Conservation (phyloP, 2,797 vertebrate genomes). For the Prionace glauca region DNA sequence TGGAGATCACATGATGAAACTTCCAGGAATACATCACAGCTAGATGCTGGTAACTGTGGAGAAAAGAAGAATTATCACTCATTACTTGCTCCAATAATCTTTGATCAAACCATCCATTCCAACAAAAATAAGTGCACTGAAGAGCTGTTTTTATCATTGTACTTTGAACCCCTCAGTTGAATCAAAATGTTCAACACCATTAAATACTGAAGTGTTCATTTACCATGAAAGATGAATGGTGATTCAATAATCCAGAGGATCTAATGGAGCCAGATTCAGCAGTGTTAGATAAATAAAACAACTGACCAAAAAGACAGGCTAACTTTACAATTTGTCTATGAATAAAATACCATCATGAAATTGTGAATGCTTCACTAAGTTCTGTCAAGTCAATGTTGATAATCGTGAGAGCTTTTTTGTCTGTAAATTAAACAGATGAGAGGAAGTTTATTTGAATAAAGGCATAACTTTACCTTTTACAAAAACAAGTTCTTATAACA, state of each 20-base stretch:
- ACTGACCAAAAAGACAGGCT: not conserved
- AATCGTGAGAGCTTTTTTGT: slow-evolving; percentile 17
- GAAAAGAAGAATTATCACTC: not conserved
- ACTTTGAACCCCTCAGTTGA: not conserved
- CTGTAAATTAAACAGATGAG: not conserved
- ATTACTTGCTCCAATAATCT: slow-evolving; percentile 15
- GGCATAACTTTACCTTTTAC: not conserved
- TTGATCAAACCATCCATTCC: not conserved
- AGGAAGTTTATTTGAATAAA: not conserved
- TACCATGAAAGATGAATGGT: slow-evolving; percentile 22
- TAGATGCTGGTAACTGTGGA: not conserved
- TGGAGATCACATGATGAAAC: not conserved
- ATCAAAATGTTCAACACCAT: slow-evolving; percentile 11
- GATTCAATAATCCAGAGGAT: slow-evolving; percentile 26
- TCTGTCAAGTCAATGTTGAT: slow-evolving; percentile 15
- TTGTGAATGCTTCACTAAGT: not conserved
- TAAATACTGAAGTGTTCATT: slow-evolving; percentile 13
- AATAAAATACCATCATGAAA: slow-evolving; percentile 4
- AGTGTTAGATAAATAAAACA: not conserved
- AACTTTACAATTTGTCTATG: slow-evolving; percentile 6
- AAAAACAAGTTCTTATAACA: not conserved
- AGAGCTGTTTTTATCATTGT: no score
- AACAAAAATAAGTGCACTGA: not conserved
- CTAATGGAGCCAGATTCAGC: slow-evolving; percentile 20
- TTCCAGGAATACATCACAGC: not conserved